Base-by-base conservation (phyloP, 2,888 invertebrate genomes). In the Caenorhabditis imperialis region DNA sequence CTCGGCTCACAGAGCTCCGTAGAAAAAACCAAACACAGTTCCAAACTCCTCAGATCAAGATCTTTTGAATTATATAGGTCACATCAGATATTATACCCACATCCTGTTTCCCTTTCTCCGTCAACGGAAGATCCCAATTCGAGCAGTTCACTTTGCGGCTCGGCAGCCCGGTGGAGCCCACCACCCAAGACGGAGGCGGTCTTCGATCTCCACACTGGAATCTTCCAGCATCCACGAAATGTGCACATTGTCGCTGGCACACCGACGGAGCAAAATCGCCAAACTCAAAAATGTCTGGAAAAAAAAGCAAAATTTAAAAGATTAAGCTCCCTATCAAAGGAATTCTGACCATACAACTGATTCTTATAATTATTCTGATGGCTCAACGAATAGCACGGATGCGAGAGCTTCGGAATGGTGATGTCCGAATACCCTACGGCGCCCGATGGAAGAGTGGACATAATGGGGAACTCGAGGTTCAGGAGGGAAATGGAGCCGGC, bases 111-210 rank as follows among this genome's bases (percentile, higher is more conserved):
- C 75, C 75, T 38, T 75, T 75, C 6, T 47, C 48, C 3, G 70
- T 75, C 22, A 75, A 25, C 0, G 75, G 75, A 5, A 75, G 7
- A n/a, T 58, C 58, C 75, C 75, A 75, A 38, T 75, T 40, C 8
- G 75, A 75, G 25, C 75, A 75, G 35, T 75, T 70, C 33, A 75
- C 58, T 40, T 75, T 74, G n/a, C 74, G 54, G 10, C 27, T 53
- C 0, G 50, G 6, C 4, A 47, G 44, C 2, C 35, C 20, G 4
- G 22, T 16, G 1, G 40, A 14, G 3, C 67, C 61, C 7, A 40
- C 45, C 8, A 22, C 18, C 67, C 67, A 74, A 0, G 55, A 23
- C 1, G 74, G 74, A 5, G 74, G 37, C 2, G 74, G 67, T 10
- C 74, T 67, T 33, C 74, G 74, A 10, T 74, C 74, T 8, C 67